phyloP scores from a whole-genome alignment of 2,113 vertebrate genomes.

The Butastur rufipennis region DNA sequence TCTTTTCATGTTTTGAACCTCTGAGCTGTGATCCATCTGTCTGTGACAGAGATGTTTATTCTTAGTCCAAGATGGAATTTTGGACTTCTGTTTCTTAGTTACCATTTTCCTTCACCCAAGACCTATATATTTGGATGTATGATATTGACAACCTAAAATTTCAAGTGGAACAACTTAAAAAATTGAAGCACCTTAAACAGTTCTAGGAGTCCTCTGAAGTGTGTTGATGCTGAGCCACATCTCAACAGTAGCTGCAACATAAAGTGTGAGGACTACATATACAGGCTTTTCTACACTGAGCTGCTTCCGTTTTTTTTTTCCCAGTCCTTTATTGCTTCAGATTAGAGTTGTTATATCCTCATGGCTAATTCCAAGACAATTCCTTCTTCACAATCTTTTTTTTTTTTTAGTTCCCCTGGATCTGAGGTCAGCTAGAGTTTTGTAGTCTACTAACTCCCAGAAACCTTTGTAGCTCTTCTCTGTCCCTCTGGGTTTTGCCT shows the following conservation, averaged over 20 bases:
- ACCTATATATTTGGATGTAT: background rate
- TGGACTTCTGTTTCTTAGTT: conserved; percentile 6
- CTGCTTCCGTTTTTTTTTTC: background rate
- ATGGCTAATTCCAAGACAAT: background rate
- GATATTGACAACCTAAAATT: background rate
- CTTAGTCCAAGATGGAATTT: background rate
- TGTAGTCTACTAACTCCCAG: background rate
- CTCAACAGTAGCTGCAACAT: accelerated
- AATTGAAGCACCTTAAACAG: background rate
- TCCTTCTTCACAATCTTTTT: background rate
- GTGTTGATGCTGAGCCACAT: background rate
- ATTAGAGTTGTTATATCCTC: background rate
- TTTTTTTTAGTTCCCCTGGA: background rate
- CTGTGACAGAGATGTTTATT: conserved; percentile 20
- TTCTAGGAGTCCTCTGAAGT: background rate
- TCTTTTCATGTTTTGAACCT: background rate
- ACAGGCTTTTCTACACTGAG: background rate
- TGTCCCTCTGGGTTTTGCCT: background rate
- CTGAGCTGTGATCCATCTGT: conserved; percentile 7
- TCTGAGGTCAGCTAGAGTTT: conserved; percentile 21
- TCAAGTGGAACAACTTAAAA: background rate
- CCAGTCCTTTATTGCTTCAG: background rate
- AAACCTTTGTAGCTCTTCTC: background rate
- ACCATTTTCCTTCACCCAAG: background rate
- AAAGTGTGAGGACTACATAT: background rate